phyloP scores from a whole-genome alignment of 1,140 invertebrate genomes.

The Ceratina japonica region DNA sequence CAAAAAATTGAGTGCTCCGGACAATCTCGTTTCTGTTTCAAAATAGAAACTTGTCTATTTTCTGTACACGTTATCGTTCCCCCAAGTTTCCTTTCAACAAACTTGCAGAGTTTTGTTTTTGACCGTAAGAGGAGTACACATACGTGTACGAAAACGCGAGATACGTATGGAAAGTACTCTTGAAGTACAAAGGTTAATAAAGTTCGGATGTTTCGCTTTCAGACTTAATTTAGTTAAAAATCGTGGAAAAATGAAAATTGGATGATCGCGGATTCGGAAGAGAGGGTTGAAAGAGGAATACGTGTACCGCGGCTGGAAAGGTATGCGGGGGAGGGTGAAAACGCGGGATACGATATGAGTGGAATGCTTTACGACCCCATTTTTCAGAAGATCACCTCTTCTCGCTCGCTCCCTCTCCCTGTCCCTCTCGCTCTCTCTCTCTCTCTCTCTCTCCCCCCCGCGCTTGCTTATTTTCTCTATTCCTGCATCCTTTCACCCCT shows the following conservation, averaged over 20 bases:
- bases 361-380: constrained; percentile 72
- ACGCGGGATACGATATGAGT: constrained; percentile 67
- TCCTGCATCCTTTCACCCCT: constrained; percentile 7
- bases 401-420: constrained; percentile 59
- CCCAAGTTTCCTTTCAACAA: too few relatives aligned
- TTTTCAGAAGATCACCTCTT: constrained; percentile 62
- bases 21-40: not conserved
- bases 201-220: too few relatives aligned
- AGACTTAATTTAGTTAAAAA: constrained; percentile 24
- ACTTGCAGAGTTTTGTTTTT: too few relatives aligned
- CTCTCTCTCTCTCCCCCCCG: constrained; percentile 24
- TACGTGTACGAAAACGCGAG: too few relatives aligned
- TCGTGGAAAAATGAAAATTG: constrained; percentile 62
- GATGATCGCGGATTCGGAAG: constrained; percentile 5
- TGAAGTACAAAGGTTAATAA: too few relatives aligned
- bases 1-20: not conserved
- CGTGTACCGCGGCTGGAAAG: constrained; percentile 16
- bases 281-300: constrained; percentile 57
- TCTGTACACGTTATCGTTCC: too few relatives aligned
- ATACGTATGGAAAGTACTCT: too few relatives aligned
- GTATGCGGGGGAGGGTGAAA: constrained; percentile 42
- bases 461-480: constrained; percentile 41
- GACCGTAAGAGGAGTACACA: too few relatives aligned
- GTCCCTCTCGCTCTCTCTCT: constrained; percentile 21
- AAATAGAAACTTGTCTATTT: not conserved